A percentile compares a stretch with the other conserved stretches of the same genome.
Conservation (phyloP, 30 jellyfish, hydroid and myxozoan species). For the Phacellophora camtschatica region DNA sequence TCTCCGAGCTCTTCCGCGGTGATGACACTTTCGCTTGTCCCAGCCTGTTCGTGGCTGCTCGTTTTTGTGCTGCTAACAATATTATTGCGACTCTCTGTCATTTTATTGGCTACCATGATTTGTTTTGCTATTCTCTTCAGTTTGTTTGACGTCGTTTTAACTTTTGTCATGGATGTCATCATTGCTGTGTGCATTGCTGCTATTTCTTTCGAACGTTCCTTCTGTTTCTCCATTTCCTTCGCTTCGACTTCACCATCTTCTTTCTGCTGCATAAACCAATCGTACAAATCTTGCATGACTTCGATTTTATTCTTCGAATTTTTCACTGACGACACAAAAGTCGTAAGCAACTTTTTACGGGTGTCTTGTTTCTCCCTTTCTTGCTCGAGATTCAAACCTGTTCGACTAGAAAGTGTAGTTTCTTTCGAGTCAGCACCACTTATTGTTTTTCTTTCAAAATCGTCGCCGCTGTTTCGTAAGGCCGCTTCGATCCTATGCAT, state of each 20-base stretch:
- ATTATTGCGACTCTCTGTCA: background rate
- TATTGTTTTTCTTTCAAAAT: background rate
- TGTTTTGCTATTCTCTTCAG: conserved; percentile 14
- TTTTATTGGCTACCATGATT: background rate
- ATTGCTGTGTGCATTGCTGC: conserved; percentile 9
- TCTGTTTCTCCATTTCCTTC: background rate
- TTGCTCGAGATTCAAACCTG: conserved; percentile 51
- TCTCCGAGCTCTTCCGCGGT: conserved; percentile 52
- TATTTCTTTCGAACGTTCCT: background rate
- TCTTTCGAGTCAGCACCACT: conserved; percentile 1
- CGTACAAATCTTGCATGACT: conserved; percentile 41
- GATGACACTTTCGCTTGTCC: background rate
- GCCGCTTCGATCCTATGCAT: conserved; percentile 61
- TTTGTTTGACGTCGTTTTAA: background rate
- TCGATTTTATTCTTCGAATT: conserved; percentile 17
- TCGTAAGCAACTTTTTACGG: conserved; percentile 35
- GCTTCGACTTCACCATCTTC: conserved; percentile 1
- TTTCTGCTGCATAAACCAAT: conserved; percentile 40
- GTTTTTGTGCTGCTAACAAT: background rate
- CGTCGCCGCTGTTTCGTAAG: conserved; percentile 45
- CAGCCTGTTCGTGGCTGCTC: background rate
- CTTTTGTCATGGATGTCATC: conserved; percentile 5
- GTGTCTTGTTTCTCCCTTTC: conserved; percentile 60
- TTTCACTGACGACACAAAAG: conserved; percentile 11
- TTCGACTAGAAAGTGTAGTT: conserved; percentile 5